Conservation (phyloP, 1,140 invertebrate species). For the Pseudoatta argentina region DNA sequence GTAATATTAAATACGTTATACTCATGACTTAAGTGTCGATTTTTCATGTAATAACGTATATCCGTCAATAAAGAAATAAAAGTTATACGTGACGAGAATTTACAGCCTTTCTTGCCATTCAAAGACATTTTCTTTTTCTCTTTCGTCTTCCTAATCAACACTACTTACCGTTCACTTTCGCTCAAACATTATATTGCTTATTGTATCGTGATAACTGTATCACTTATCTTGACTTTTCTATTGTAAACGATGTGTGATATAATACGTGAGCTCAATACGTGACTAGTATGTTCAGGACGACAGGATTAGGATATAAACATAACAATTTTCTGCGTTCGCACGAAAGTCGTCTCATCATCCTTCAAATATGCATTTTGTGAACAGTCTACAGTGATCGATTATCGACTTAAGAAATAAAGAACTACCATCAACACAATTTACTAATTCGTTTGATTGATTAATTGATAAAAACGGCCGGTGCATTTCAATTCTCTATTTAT, state of each 20-base stretch:
- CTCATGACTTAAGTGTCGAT: background rate
- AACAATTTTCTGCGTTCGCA: background rate
- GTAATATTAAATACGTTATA: background rate
- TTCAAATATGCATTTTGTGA: conserved; percentile 13
- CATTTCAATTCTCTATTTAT: conserved; percentile 4
- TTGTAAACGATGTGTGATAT: conserved; percentile 13
- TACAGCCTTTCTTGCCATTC: background rate
- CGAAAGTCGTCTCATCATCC: background rate
- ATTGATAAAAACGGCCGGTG: conserved; percentile 7
- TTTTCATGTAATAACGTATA: background rate
- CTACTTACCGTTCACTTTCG: conserved; percentile 8
- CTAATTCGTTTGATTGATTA: conserved; percentile 2
- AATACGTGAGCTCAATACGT: conserved; percentile 24
- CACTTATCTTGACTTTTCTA: background rate
- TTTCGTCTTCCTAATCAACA: conserved; percentile 4
- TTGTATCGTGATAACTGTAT: conserved; percentile 1
- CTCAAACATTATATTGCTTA: conserved; percentile 35
- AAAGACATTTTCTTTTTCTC: background rate
- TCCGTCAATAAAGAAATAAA: conserved; percentile 2
- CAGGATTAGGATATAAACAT: conserved; percentile 14
- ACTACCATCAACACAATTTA: background rate
- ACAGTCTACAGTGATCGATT: background rate
- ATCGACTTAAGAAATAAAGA: conserved; percentile 12
- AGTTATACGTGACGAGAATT: background rate
- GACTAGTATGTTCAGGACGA: conserved; percentile 49